These are phyloP conservation scores for Nephrotoma guestfalica DNA, from an alignment of 2,888 invertebrate species.

Conservation along the genomic window DNA sequence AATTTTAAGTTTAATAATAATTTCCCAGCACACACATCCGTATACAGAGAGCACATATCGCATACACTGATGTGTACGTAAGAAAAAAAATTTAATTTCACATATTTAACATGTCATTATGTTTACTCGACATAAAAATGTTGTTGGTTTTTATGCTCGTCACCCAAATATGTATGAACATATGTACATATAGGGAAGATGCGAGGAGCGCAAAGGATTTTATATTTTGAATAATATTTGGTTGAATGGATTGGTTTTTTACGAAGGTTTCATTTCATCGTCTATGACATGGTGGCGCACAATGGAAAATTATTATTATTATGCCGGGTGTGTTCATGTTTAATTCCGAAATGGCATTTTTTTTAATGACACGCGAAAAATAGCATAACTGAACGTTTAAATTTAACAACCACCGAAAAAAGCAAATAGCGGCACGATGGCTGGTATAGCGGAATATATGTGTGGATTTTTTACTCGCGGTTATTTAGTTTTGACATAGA, in stretches of 20 bases:
- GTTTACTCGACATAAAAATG: not conserved
- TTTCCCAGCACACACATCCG: not conserved
- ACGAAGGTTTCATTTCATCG: not conserved
- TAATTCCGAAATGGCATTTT: not conserved
- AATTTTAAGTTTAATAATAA: not conserved
- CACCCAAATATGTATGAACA: not conserved
- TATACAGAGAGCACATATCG: not conserved
- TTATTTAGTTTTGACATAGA: not conserved
- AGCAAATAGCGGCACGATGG: not conserved
- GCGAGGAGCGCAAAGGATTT: not conserved
- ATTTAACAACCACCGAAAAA: not conserved
- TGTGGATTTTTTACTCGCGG: not conserved
- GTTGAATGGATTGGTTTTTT: not conserved
- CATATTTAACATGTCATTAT: not conserved
- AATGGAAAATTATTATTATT: not conserved
- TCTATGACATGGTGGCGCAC: not conserved
- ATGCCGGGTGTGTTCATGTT: not conserved
- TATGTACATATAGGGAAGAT: no score
- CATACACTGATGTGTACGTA: not conserved
- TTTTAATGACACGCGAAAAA: not conserved
- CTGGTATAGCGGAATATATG: not conserved
- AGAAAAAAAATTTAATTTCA: not conserved
- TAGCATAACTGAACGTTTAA: not conserved
- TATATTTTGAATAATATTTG: not conserved
- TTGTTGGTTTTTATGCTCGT: not conserved